Evolutionary conservation across 1,140 invertebrate species (phyloP).

Genomic region (Teleogryllus occipitalis): DNA sequence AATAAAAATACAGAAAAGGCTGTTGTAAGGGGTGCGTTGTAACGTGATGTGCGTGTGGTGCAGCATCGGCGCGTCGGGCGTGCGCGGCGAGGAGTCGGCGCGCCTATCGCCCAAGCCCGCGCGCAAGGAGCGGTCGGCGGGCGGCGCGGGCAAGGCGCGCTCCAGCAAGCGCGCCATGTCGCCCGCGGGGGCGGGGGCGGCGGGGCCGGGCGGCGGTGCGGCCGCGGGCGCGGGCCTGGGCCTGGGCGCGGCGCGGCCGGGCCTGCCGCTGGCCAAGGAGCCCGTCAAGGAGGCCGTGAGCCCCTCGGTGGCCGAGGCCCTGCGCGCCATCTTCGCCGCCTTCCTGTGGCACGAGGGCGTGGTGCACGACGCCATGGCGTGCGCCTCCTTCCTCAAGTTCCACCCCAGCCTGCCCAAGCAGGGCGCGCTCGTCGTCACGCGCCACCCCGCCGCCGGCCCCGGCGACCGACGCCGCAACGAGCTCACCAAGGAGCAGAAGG

Average conservation of each 20-base stretch:
- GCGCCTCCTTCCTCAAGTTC: constrained; percentile 92
- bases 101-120: constrained; percentile 53
- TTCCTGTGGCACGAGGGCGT: constrained; percentile 96
- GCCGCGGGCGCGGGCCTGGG: neutral
- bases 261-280: constrained; percentile 30
- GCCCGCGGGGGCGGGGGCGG: constrained; percentile 14
- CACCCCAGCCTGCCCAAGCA: constrained; percentile 80
- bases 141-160: constrained; percentile 28
- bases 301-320: constrained; percentile 85
- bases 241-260: neutral
- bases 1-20: too few relatives aligned
- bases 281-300: constrained; percentile 75
- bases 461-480: constrained; percentile 40
- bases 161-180: constrained; percentile 20
- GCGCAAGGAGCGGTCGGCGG: constrained; percentile 16
- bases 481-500: constrained; percentile 43
- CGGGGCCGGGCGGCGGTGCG: neutral
- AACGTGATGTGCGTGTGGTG: constrained; percentile 54
- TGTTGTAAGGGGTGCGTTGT: too few relatives aligned
- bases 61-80: constrained; percentile 46
- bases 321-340: constrained; percentile 89
- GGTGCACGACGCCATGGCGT: constrained; percentile 95
- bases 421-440: constrained; percentile 63
- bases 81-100: constrained; percentile 36
- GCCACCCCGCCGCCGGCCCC: constrained; percentile 26